phyloP scores from a whole-genome alignment of 2,113 vertebrate species.

The Saguinus midas region DNA sequence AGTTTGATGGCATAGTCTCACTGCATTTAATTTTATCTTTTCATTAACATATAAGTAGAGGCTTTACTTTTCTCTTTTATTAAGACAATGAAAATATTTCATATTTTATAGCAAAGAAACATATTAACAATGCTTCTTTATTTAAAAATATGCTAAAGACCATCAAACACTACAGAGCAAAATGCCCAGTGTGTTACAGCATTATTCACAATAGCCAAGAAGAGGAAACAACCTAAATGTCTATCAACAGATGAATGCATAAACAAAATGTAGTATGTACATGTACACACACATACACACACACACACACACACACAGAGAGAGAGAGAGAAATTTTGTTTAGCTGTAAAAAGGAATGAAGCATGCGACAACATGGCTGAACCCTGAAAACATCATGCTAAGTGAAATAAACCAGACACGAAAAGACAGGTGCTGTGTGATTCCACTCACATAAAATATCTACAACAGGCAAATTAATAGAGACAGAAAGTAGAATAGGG shows the following conservation, averaged over 20 bases:
- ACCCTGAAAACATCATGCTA: neutral
- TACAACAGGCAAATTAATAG: neutral
- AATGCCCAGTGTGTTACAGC: neutral
- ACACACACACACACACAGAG: neutral
- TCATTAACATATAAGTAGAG: neutral
- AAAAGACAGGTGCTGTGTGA: neutral
- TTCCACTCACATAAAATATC: neutral
- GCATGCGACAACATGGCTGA: neutral
- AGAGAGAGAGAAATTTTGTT: too few relatives aligned
- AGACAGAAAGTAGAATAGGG: neutral
- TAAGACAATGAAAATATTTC: neutral
- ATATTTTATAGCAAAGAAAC: slow-evolving; percentile 25
- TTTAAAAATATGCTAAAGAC: neutral
- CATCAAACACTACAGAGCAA: neutral
- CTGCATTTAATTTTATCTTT: neutral
- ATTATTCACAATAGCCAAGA: neutral
- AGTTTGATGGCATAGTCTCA: neutral
- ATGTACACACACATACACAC: too few relatives aligned
- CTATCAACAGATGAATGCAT: neutral
- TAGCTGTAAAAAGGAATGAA: neutral
- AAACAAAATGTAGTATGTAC: neutral
- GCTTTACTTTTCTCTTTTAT: neutral
- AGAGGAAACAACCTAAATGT: neutral
- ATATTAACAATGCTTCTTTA: slow-evolving; percentile 2
- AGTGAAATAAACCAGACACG: neutral